phyloP scores from a whole-genome alignment of 2,113 vertebrate species.

The Etia nguti region DNA sequence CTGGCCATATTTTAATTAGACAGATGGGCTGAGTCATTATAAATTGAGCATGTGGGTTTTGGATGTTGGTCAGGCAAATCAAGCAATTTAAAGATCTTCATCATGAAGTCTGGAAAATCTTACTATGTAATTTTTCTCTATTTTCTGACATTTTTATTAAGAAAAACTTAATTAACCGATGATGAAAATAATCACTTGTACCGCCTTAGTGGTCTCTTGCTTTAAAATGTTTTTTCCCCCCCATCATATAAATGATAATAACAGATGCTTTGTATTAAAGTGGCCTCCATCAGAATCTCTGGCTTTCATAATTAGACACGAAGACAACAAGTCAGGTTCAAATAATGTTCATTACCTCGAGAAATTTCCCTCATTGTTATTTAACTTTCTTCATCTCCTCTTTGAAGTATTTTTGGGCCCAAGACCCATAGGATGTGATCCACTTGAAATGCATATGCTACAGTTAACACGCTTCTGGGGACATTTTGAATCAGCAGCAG shows the following conservation, averaged over 20 bases:
- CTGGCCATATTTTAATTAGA: background rate
- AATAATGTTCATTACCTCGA: constrained; percentile 6
- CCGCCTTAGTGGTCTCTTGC: background rate
- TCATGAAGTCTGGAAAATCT: background rate
- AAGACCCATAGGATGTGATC: background rate
- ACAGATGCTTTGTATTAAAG: background rate
- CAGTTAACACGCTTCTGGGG: constrained; percentile 13
- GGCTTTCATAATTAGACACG: background rate
- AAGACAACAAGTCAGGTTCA: background rate
- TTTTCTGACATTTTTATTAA: background rate
- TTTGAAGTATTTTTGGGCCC: constrained; percentile 39
- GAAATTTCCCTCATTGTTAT: constrained; percentile 10
- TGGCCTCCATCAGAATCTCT: background rate
- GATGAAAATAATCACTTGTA: background rate
- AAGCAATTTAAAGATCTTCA: background rate
- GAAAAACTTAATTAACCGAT: background rate
- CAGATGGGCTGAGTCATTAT: background rate
- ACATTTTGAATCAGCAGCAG: background rate
- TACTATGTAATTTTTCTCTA: background rate
- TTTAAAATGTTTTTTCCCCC: background rate
- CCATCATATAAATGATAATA: background rate
- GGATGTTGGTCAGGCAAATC: background rate
- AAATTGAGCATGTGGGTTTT: background rate
- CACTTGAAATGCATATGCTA: constrained; percentile 27
- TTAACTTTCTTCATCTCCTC: constrained; percentile 3